Evolutionary conservation across 2,113 vertebrate genomes (phyloP).

Genomic region (Engraulis encrasicolus): DNA sequence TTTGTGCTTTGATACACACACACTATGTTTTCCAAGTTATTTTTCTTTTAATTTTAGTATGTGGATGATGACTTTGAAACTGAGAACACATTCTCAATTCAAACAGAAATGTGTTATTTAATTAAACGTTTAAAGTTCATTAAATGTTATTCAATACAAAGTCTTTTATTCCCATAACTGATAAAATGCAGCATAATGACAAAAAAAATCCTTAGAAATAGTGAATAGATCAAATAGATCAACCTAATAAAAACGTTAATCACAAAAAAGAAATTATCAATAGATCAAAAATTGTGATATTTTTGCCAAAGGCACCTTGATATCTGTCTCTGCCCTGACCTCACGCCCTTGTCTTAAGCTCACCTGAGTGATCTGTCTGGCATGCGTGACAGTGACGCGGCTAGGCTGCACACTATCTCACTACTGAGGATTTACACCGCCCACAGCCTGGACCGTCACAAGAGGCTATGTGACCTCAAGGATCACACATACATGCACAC

Average conservation of each 20-base stretch:
- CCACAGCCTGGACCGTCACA: neutral
- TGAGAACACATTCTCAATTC: too few species aligned
- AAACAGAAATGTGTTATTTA: too few species aligned
- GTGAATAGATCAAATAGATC: neutral
- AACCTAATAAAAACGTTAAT: neutral
- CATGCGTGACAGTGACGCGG: neutral
- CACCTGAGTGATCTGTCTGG: neutral
- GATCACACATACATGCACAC: constrained; percentile 65
- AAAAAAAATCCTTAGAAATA: too few species aligned
- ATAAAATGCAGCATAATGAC: too few species aligned
- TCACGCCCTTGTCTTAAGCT: too few species aligned
- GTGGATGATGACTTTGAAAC: neutral
- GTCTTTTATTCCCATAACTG: too few species aligned
- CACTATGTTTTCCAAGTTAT: neutral
- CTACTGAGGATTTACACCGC: neutral
- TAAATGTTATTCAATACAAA: too few species aligned
- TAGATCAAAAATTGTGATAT: neutral
- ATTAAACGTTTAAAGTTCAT: too few species aligned
- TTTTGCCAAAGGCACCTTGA: neutral
- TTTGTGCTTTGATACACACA: neutral
- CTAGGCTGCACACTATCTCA: neutral
- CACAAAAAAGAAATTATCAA: neutral
- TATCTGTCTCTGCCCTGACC: too few species aligned
- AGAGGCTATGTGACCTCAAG: constrained; percentile 20
- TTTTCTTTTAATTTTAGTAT: neutral